Percentiles rank a stretch among this genome's conserved stretches.
Evolutionary conservation across 1,140 invertebrate species (phyloP).

Genomic region (Palaemon carinicauda): DNA sequence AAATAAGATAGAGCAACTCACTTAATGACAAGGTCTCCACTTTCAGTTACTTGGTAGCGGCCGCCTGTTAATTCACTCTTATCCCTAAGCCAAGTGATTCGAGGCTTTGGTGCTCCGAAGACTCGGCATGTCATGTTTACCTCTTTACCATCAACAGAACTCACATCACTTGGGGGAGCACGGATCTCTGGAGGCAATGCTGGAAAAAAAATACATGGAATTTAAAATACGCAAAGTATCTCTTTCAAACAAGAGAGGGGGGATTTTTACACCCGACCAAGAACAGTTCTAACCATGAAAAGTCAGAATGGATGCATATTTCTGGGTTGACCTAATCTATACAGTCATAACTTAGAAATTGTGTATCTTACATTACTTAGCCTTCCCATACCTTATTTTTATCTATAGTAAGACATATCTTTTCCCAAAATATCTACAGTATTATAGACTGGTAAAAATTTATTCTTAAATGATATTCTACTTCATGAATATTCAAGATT

Average conservation of each 20-base stretch:
- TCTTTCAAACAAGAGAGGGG: neutral
- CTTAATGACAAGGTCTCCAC: conserved; percentile 85
- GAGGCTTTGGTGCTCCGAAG: conserved; percentile 94
- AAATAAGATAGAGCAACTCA: conserved; percentile 32
- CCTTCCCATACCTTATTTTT: no score
- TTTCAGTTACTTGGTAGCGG: conserved; percentile 75
- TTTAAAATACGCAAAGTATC: neutral
- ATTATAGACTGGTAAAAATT: no score
- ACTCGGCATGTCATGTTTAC: conserved; percentile 88
- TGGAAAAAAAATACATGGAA: conserved; percentile 51
- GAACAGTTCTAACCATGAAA: no score
- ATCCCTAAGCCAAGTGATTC: conserved; percentile 91
- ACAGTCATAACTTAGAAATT: no score
- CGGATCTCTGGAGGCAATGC: conserved; percentile 86
- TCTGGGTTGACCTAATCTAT: no score
- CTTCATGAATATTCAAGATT: no score
- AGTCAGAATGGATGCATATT: no score
- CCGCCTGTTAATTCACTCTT: conserved; percentile 85
- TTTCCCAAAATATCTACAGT: no score
- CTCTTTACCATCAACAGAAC: conserved; percentile 83
- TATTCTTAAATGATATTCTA: no score
- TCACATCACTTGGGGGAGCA: conserved; percentile 79
- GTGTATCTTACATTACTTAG: no score
- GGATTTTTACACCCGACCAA: no score
- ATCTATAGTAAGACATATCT: no score